Base-by-base conservation (phyloP, 2,888 invertebrate species). In the Zonitis immaculata region DNA sequence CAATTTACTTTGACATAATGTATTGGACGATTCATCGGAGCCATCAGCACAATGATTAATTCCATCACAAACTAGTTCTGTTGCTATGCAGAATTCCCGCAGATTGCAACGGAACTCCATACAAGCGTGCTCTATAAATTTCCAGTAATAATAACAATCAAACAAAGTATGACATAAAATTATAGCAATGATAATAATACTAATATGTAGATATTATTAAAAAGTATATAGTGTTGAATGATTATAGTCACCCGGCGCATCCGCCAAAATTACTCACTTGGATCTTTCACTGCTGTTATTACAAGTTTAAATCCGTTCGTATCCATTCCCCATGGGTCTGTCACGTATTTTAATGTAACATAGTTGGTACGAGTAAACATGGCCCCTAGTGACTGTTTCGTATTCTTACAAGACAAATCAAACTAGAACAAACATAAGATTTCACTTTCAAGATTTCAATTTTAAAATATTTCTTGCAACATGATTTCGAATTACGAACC, bases 31-130 rank as follows among this genome's bases (percentile, higher is more conserved):
- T 78, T 95, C 95, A 73, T 95, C 95, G 46, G 93, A 93, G 61
- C 90, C 91, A 76, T 95, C 94, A 46, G 89, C 93, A 76, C 95
- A 95, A 77, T 96, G 95, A 78, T 93, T 91, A 61, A 95, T 87
- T 53, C 89, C 89, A 78, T 96, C 95, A 79, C 95, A 95, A 65
- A 90, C 85, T 56, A 96, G 82, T 76, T 94, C 93, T 56, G 87
- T 88, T 75, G 91, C 88, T 70, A 95, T 93, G 82, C 95, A 96
- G 80, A 93, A 91, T 77, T 91, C 89, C 61, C 90, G 86, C 71
- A 87, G 83, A 70, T 85, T 87, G 76, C 95, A 95, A 63, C 89
- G 83, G 78, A 92, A 94, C 77, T 92, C 91, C 73, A 88, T 89
- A 78, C 92, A 92, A 53, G 89, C 85, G 73, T 91, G 91, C 73